phyloP scores from a whole-genome alignment of 1,140 invertebrate genomes.

The Lordiphosa collinella region DNA sequence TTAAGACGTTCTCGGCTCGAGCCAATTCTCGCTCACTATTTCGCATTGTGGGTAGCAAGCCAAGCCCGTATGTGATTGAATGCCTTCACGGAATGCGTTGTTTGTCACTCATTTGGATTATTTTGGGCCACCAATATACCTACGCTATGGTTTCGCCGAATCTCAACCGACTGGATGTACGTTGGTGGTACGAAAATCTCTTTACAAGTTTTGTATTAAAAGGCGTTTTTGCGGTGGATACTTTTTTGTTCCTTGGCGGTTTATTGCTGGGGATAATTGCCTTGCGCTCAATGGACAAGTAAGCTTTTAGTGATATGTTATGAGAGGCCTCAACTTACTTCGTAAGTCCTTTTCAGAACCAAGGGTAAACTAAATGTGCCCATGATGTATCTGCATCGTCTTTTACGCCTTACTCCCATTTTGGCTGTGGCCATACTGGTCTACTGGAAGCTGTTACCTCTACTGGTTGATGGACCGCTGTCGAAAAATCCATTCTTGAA shows the following conservation, averaged over 20 bases:
- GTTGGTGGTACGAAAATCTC: constrained; percentile 23
- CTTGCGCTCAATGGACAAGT: constrained; percentile 45
- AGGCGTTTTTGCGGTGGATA: constrained; percentile 50
- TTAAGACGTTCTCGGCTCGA: constrained; percentile 44
- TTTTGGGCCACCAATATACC: constrained; percentile 37
- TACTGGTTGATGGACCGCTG: constrained; percentile 31
- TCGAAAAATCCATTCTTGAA: neutral
- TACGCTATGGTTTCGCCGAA: neutral
- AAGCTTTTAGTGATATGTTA: neutral
- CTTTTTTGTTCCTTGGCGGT: constrained; percentile 60
- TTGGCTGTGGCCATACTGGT: constrained; percentile 38
- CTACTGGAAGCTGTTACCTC: constrained; percentile 20
- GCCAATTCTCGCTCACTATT: constrained; percentile 40
- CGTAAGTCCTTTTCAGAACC: constrained; percentile 1
- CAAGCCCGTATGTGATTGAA: constrained; percentile 56
- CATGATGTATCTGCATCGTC: constrained; percentile 62
- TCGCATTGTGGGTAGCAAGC: constrained; percentile 21
- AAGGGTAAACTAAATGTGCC: constrained; percentile 51
- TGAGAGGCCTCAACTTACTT: too few species aligned
- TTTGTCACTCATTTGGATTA: constrained; percentile 55
- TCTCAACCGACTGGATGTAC: constrained; percentile 18
- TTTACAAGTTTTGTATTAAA: constrained; percentile 31
- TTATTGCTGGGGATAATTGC: constrained; percentile 38
- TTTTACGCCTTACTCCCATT: constrained; percentile 47
- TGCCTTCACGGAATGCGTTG: constrained; percentile 60